These are phyloP conservation scores for Sciurus carolinensis DNA, from an alignment of 2,797 vertebrate species.

Conservation along the genomic window DNA sequence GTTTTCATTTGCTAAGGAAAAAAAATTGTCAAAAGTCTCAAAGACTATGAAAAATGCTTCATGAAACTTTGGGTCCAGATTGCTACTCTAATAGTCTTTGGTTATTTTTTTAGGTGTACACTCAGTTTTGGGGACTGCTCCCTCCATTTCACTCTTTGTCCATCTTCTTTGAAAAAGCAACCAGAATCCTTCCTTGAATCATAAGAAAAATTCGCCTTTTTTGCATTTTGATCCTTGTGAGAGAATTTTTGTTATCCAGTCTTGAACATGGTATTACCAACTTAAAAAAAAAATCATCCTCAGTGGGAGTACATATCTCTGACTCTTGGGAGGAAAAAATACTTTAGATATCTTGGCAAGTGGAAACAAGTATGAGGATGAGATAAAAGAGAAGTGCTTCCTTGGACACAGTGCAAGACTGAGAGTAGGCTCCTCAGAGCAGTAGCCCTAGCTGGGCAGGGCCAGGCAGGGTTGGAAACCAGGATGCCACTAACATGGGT, in stretches of 20 bases:
- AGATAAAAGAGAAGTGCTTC: neutral
- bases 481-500: no score
- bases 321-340: neutral
- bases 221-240: neutral
- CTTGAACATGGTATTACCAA: neutral
- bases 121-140: neutral
- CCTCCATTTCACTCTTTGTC: neutral
- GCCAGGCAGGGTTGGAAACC: fast-evolving
- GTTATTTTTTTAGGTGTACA: neutral
- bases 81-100: neutral
- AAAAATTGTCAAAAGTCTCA: neutral
- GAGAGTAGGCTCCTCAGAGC: neutral
- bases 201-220: neutral
- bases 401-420: no score
- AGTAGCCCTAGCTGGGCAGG: neutral
- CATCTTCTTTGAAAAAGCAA: neutral
- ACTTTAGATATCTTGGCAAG: neutral
- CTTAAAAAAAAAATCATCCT: neutral
- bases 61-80: neutral
- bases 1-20: neutral
- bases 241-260: constrained; percentile 36
- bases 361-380: neutral
- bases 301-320: constrained; percentile 18
- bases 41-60: neutral
- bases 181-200: neutral